Evolutionary conservation across 2,797 vertebrate genomes (phyloP).

Genomic region (Nyctalus aviator): DNA sequence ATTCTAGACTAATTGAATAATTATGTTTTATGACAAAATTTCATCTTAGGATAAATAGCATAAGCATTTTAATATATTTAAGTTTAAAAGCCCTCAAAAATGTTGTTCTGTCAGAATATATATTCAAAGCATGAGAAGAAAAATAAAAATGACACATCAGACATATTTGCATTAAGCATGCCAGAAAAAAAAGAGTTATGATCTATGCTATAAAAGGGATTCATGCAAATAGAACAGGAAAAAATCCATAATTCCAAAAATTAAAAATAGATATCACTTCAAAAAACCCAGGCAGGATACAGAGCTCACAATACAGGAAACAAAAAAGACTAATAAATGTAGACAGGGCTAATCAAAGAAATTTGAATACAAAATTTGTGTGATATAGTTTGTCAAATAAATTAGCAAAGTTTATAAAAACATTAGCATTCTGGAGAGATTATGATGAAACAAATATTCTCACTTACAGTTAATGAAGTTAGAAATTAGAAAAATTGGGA

Average conservation of each 20-base stretch:
- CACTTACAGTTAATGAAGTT: background rate
- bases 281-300: slow-evolving; percentile 38
- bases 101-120: slow-evolving; percentile 20
- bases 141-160: slow-evolving; percentile 53
- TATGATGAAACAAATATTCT: background rate
- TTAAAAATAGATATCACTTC: slow-evolving; percentile 66
- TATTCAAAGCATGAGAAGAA: slow-evolving; percentile 5
- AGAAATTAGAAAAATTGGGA: slow-evolving; percentile 29
- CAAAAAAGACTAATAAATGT: slow-evolving; percentile 59
- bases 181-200: slow-evolving; percentile 53
- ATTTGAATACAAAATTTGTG: slow-evolving; percentile 34
- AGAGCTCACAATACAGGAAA: slow-evolving; percentile 24
- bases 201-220: slow-evolving; percentile 40
- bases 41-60: slow-evolving; percentile 30
- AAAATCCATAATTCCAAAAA: slow-evolving; percentile 44
- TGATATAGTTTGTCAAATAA: slow-evolving; percentile 38
- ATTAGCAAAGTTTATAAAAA: slow-evolving; percentile 50
- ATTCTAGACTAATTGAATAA: slow-evolving; percentile 29
- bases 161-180: slow-evolving; percentile 34
- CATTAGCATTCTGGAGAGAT: slow-evolving; percentile 19
- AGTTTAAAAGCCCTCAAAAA: slow-evolving; percentile 48
- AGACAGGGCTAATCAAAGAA: slow-evolving; percentile 47
- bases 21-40: slow-evolving; percentile 17
- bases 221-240: slow-evolving; percentile 17
- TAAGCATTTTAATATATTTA: slow-evolving; percentile 21